Percentiles rank a stretch among this genome's conserved stretches.
phyloP scores from a whole-genome alignment of 1,140 invertebrate genomes.

The Bursaphelenchus mucronatus region DNA sequence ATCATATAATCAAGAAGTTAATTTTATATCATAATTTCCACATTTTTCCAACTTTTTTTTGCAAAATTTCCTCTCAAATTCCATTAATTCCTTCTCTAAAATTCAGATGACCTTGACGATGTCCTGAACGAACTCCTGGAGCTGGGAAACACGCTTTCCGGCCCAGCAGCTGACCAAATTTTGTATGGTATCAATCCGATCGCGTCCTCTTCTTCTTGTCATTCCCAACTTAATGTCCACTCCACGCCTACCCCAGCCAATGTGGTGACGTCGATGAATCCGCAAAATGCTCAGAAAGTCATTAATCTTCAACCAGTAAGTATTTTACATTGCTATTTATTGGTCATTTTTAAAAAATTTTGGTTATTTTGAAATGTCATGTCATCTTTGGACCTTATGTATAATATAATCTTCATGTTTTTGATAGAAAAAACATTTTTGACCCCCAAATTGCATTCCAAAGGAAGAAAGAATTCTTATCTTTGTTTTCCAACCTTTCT shows the following conservation, averaged over 20 bases:
- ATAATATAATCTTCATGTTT: background rate
- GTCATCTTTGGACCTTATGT: background rate
- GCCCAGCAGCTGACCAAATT: slow-evolving; percentile 40
- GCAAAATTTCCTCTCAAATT: too few species aligned
- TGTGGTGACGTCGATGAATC: background rate
- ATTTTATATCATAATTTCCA: too few species aligned
- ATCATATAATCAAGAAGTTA: too few species aligned
- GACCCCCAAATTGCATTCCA: too few species aligned
- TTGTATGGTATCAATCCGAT: slow-evolving; percentile 35
- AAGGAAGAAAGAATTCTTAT: slow-evolving; percentile 1
- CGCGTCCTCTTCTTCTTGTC: slow-evolving; percentile 1
- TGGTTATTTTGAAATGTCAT: too few species aligned
- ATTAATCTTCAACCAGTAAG: slow-evolving; percentile 7
- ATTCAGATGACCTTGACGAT: slow-evolving; percentile 33
- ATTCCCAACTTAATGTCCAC: slow-evolving; percentile 8
- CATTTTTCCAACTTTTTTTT: too few species aligned
- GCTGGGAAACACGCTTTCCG: slow-evolving; percentile 41
- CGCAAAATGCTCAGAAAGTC: background rate
- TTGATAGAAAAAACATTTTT: background rate
- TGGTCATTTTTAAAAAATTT: too few species aligned
- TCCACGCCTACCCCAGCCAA: background rate
- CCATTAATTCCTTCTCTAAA: too few species aligned
- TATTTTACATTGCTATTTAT: slow-evolving; percentile 13
- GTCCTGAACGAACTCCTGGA: slow-evolving; percentile 42
- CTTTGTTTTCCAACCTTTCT: slow-evolving; percentile 11